These are phyloP conservation scores for Parnassius orleans DNA, from an alignment of 2,888 invertebrate species.

Conservation along the genomic window DNA sequence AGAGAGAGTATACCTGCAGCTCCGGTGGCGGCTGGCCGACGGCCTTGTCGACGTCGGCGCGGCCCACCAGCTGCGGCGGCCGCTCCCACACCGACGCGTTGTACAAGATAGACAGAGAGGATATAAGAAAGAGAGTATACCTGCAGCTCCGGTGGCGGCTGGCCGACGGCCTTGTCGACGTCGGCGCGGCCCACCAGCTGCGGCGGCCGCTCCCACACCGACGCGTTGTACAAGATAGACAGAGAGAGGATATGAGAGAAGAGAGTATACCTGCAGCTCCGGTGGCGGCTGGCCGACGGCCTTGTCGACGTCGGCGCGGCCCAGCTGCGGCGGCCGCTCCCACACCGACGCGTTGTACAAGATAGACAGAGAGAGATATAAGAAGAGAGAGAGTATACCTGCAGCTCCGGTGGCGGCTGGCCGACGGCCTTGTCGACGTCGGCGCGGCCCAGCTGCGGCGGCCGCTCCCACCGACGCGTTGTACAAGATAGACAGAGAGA, in stretches of 20 bases:
- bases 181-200: conserved; percentile 93
- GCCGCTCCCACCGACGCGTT: conserved; percentile 89
- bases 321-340: conserved; percentile 96
- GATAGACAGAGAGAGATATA: too few species aligned
- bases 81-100: conserved; percentile 87
- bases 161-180: conserved; percentile 94
- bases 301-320: conserved; percentile 95
- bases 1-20: conserved; percentile 40
- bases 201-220: conserved; percentile 94
- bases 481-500: too few species aligned
- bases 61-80: conserved; percentile 92
- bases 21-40: conserved; percentile 89
- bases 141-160: conserved; percentile 84
- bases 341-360: conserved; percentile 91
- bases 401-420: conserved; percentile 85
- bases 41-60: conserved; percentile 96
- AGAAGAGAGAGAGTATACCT: conserved; percentile 37
- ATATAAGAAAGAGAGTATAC: conserved; percentile 32
- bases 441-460: conserved; percentile 91
- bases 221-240: too few species aligned
- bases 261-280: conserved; percentile 42
- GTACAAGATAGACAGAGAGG: too few species aligned
- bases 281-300: conserved; percentile 92
- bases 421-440: conserved; percentile 97
- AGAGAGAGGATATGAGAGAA: too few species aligned